A percentile compares a stretch with the other conserved stretches of the same genome.
Evolutionary conservation across 1,140 invertebrate species (phyloP).

Genomic region (Pemphigus obesinymphae): DNA sequence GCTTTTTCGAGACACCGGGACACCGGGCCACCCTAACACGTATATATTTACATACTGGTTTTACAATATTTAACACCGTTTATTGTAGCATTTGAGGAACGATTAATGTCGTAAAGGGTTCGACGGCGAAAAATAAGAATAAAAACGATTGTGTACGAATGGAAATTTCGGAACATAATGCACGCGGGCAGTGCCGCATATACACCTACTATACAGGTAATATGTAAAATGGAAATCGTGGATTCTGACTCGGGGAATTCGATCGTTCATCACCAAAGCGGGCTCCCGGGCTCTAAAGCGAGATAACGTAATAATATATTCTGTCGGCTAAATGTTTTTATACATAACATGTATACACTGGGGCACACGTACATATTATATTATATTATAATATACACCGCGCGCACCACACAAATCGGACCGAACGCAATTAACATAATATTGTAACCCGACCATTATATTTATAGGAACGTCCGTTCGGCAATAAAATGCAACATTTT

Average conservation of each 20-base stretch:
- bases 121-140: not conserved
- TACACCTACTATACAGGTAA: not conserved
- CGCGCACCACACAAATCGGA: constrained; percentile 1
- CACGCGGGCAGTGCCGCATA: not conserved
- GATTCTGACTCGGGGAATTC: not conserved
- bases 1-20: no score
- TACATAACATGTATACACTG: not conserved
- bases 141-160: not conserved
- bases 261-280: constrained; percentile 31
- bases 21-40: no score
- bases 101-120: not conserved
- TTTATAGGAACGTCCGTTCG: not conserved
- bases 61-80: no score
- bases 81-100: not conserved
- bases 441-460: constrained; percentile 32
- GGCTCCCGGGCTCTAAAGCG: constrained; percentile 25
- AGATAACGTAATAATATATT: constrained; percentile 17
- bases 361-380: not conserved
- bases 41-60: no score
- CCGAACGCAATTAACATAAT: constrained; percentile 36
- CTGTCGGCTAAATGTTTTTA: constrained; percentile 23
- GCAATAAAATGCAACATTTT: constrained; percentile 40
- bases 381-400: no score
- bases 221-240: not conserved
- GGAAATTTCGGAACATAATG: not conserved